Percentiles rank a stretch among this genome's conserved stretches.
phyloP scores from a whole-genome alignment of 2,797 vertebrate species.

The Molossus alvarezi region DNA sequence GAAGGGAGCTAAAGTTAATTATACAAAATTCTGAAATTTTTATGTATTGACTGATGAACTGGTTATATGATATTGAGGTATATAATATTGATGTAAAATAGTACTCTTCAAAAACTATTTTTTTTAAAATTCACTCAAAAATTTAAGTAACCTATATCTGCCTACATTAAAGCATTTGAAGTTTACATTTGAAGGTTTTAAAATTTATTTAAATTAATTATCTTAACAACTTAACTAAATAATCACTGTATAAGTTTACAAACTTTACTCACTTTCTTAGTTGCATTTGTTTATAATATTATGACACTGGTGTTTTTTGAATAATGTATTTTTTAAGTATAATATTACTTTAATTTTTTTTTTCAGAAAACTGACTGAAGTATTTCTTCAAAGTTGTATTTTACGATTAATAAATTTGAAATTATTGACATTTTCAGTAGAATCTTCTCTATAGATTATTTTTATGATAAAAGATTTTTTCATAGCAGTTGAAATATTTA shows the following conservation, averaged over 20 bases:
- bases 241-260: neutral
- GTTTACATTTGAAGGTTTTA: neutral
- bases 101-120: neutral
- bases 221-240: neutral
- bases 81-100: neutral
- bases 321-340: neutral
- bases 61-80: neutral
- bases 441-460: neutral
- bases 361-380: conserved; percentile 2
- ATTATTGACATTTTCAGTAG: neutral
- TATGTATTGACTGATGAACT: neutral
- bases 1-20: neutral
- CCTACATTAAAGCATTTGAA: neutral
- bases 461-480: conserved; percentile 29
- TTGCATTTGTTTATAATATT: neutral
- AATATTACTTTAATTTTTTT: conserved; percentile 24
- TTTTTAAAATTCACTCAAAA: conserved; percentile 42
- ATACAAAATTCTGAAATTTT: neutral
- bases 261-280: neutral
- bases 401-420: conserved; percentile 32
- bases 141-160: neutral
- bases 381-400: neutral
- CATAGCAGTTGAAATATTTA: neutral
- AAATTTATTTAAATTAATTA: neutral
- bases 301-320: neutral